Base-by-base conservation (phyloP, 2,797 vertebrate species). In the Pseudochromis fuscus region DNA sequence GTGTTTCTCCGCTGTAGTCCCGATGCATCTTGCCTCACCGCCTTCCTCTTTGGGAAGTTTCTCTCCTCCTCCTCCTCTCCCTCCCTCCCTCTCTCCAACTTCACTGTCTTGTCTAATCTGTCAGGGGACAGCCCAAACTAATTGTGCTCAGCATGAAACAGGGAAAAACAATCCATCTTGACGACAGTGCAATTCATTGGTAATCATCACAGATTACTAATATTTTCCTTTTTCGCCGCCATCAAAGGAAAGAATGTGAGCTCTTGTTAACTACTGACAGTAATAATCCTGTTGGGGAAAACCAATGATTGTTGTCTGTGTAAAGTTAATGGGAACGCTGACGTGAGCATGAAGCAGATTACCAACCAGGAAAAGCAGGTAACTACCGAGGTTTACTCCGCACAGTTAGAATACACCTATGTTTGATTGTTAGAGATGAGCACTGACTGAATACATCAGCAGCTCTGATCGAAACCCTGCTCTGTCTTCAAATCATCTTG, bases 111-210 rank as follows among this genome's bases (percentile, higher is more conserved):
- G 31, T 63, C 44, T 73, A 65, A 84, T 85, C 62, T 65, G 66
- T 83, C 78, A 77, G 25, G 16, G 52, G 53, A 79, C 31, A 56
- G 42, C 40, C 66, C 46, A 62, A 75, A 61, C 40, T 66, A 55
- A 30, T 24, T 81, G 51, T 82, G 62, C 59, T 79, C 64, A 66
- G 70, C 72, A 25, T 64, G 63, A 80, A 76, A 78, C 46, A 66
- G 58, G 30, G n/a, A 35, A 49, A 76, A 84, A 66, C 69, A 68
- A 57, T 68, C 45, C 51, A 68, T 66, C 25, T 45, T n/a, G 37
- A 49, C 53, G 61, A 42, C 12, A 42, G 60, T 28, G 50, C 4
- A 51, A 44, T 55, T 78, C 35, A 60, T 76, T 27, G 4, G 46
- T 56, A 61, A 66, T 77, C 64, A 74, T 59, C 27, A 33, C n/a